These are phyloP conservation scores for Empis stercorea DNA, from an alignment of 2,888 invertebrate genomes.

Conservation along the genomic window DNA sequence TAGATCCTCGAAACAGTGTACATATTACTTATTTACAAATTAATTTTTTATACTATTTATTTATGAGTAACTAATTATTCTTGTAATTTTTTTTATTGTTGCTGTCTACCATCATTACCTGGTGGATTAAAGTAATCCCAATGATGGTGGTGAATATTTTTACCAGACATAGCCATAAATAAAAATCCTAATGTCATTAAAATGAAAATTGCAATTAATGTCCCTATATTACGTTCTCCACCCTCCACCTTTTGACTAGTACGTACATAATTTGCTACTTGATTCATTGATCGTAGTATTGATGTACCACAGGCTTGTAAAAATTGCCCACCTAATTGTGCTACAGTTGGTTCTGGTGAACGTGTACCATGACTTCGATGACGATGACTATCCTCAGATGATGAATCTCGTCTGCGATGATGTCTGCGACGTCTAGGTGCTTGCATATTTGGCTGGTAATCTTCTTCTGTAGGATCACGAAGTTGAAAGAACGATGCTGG, in stretches of 20 bases:
- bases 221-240: slow-evolving; percentile 50
- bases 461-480: slow-evolving; percentile 31
- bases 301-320: slow-evolving; percentile 54
- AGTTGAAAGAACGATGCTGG: slow-evolving; percentile 39
- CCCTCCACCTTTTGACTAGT: slow-evolving; percentile 45
- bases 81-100: too few relatives aligned
- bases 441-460: slow-evolving; percentile 28
- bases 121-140: slow-evolving; percentile 85
- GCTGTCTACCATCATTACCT: slow-evolving; percentile 38
- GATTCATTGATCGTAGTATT: slow-evolving; percentile 50
- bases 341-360: slow-evolving; percentile 49
- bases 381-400: slow-evolving; percentile 40
- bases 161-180: slow-evolving; percentile 58
- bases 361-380: slow-evolving; percentile 33
- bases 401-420: slow-evolving; percentile 40
- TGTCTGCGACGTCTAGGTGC: slow-evolving; percentile 41
- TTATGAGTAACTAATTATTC: too few relatives aligned
- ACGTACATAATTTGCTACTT: slow-evolving; percentile 47
- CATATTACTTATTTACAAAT: too few relatives aligned
- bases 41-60: too few relatives aligned
- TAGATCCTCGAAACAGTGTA: too few relatives aligned
- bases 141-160: slow-evolving; percentile 66
- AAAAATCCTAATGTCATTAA: slow-evolving; percentile 66
- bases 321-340: slow-evolving; percentile 57
- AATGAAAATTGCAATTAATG: slow-evolving; percentile 64